Base-by-base conservation (phyloP, 1,140 invertebrate genomes). In the Drosophila carrolli region DNA sequence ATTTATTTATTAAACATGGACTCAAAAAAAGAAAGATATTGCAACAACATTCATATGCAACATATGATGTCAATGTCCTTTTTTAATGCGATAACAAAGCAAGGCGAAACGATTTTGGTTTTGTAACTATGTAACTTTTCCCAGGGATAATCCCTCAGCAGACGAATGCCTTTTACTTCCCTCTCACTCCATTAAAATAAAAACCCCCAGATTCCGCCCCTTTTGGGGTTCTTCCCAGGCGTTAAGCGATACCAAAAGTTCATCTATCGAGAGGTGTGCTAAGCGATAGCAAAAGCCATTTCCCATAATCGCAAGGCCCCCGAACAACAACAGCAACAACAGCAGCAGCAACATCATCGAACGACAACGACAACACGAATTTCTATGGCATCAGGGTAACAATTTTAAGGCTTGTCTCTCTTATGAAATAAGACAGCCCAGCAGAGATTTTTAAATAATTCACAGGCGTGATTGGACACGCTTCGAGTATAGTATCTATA, bases 391-490 rank as follows among this genome's bases (percentile, higher is more conserved):
- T 78, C 75, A 59, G 75, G 51, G 63, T 63, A 79, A 58, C 66
- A 78, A 73, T 79, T 78, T 79, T 66, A 79, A 78, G 76, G 76
- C 76, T 78, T 78, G 76, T 78, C 76, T 78, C 75, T 78, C 76
- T 59, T 67, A 79, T 66, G 67, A 74, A 79, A 73, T 74, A 78
- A 61, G 55, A 62, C 54, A 32, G 56, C 51, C 58, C 71, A 73
- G 57, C 61, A 56, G 75, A 71, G 48, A 60, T 71, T 77, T 78
- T 79, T 73, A 79, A 79, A 73, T 78, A 79, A 79, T 79, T 79
- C 75, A 73, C 76, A 79, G 68, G 77, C 77, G 77, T 79, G 77
- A 78, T 78, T 78, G 67, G 68, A 61, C 77, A 79, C 75, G 75
- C 75, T 79, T 59, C 44, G 60, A 61, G 56, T 54, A 59, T 50